phyloP scores from a whole-genome alignment of 1,140 invertebrate species.

The Drosophila punjabiensis region DNA sequence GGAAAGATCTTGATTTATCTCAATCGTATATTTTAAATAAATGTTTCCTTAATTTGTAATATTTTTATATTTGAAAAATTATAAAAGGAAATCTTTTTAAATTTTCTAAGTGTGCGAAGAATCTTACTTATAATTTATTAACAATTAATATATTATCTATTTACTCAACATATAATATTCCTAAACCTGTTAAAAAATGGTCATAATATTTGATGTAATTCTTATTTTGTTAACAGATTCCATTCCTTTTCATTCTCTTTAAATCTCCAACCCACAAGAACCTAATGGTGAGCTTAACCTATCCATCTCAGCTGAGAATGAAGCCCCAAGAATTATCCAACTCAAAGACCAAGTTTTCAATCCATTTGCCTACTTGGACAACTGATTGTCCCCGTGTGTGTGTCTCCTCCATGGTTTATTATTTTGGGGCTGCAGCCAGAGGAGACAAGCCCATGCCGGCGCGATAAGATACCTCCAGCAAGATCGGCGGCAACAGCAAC shows the following conservation, averaged over 20 bases:
- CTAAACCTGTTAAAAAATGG: neutral
- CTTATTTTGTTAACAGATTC: neutral
- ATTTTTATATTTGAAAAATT: too few relatives aligned
- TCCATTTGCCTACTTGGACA: conserved; percentile 51
- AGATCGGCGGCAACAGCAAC: conserved; percentile 56
- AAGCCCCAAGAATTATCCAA: conserved; percentile 12
- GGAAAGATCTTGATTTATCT: too few relatives aligned
- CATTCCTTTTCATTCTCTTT: too few relatives aligned
- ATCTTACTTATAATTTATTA: too few relatives aligned
- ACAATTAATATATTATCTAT: too few relatives aligned
- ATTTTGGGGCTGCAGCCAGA: conserved; percentile 31
- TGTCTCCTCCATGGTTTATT: conserved; percentile 41
- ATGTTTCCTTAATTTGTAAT: too few relatives aligned
- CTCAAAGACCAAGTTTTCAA: conserved; percentile 22
- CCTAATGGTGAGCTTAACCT: neutral
- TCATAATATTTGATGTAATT: neutral
- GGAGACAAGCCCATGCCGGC: conserved; percentile 63
- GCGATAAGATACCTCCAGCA: conserved; percentile 65
- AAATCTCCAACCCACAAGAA: neutral
- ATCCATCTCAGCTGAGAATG: neutral
- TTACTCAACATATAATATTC: neutral
- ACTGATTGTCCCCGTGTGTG: conserved; percentile 13
- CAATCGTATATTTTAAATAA: too few relatives aligned
- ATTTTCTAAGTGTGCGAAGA: too few relatives aligned
- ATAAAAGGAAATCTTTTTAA: too few relatives aligned